phyloP scores from a whole-genome alignment of 2,113 vertebrate species.

The Brachypodius melanocephalos region DNA sequence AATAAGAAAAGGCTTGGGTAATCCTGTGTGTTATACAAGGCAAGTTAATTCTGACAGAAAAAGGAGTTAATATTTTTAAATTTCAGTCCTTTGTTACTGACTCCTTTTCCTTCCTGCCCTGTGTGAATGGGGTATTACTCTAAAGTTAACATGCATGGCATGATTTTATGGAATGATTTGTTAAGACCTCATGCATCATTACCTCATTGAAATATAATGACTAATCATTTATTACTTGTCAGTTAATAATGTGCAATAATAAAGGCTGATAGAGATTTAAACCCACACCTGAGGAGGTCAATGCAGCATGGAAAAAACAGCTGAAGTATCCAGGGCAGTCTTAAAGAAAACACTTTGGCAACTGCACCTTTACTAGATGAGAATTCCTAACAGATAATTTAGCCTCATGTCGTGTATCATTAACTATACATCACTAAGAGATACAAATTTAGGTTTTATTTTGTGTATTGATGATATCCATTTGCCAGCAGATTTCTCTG shows the following conservation, averaged over 20 bases:
- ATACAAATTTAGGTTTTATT: not conserved
- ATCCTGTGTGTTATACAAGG: not conserved
- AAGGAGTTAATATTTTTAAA: not conserved
- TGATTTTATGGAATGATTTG: not conserved
- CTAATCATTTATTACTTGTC: not conserved
- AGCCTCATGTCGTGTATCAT: not conserved
- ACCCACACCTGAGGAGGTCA: not conserved
- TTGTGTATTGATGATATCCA: not conserved
- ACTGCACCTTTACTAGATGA: not conserved
- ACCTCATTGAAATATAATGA: conserved; percentile 14
- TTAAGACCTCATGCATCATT: not conserved
- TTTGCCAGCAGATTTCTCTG: not conserved
- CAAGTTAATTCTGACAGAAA: not conserved
- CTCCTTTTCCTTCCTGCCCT: not conserved
- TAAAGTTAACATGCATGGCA: not conserved
- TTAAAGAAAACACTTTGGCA: not conserved
- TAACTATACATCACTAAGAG: not conserved
- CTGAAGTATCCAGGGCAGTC: too few relatives aligned
- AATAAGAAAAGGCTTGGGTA: not conserved
- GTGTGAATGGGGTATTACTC: not conserved
- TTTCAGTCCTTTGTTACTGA: not conserved
- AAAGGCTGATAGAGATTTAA: not conserved
- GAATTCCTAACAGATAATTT: not conserved
- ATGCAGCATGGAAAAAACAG: not conserved
- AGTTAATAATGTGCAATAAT: not conserved